Percentiles rank a stretch among this genome's conserved stretches.
These are phyloP conservation scores for Phalanger gymnotis DNA, from an alignment of 2,797 vertebrate species.

Conservation along the genomic window DNA sequence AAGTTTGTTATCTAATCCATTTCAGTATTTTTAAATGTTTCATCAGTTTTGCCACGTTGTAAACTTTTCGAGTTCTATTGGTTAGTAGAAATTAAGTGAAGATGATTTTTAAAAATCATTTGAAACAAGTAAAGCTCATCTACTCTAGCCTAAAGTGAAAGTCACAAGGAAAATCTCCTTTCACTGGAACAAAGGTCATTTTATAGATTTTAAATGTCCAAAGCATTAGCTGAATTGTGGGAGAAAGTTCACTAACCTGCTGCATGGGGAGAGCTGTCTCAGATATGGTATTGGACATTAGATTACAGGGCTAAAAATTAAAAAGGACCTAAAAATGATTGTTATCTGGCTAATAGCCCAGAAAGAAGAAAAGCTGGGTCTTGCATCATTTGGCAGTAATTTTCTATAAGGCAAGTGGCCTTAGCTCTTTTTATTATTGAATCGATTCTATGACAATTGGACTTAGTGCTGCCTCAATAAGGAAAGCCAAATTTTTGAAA, in stretches of 20 bases:
- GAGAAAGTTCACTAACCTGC: conserved; percentile 57
- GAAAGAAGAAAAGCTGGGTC: conserved; percentile 70
- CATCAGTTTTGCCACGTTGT: conserved; percentile 32
- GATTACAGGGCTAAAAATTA: conserved; percentile 76
- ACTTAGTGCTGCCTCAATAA: conserved; percentile 49
- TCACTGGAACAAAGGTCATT: conserved; percentile 32
- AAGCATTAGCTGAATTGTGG: conserved; percentile 38
- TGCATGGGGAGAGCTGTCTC: background rate
- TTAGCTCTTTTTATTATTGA: conserved; percentile 77
- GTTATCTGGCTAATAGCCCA: conserved; percentile 80
- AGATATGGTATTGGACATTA: conserved; percentile 51
- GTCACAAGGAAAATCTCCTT: conserved; percentile 12
- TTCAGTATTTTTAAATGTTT: conserved; percentile 36
- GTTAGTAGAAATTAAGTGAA: conserved; percentile 34
- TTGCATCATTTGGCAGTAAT: conserved; percentile 77
- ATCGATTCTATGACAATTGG: conserved; percentile 72
- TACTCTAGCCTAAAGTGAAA: conserved; percentile 37
- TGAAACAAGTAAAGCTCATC: background rate
- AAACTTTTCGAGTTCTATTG: background rate
- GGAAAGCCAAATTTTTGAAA: conserved; percentile 49
- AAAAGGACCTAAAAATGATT: conserved; percentile 78
- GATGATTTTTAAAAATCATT: background rate
- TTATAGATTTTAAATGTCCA: background rate
- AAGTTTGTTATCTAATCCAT: conserved; percentile 32
- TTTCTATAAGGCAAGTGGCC: conserved; percentile 80